Evolutionary conservation across 2,113 vertebrate genomes (phyloP).

Genomic region (Protobothrops mucrosquamatus): DNA sequence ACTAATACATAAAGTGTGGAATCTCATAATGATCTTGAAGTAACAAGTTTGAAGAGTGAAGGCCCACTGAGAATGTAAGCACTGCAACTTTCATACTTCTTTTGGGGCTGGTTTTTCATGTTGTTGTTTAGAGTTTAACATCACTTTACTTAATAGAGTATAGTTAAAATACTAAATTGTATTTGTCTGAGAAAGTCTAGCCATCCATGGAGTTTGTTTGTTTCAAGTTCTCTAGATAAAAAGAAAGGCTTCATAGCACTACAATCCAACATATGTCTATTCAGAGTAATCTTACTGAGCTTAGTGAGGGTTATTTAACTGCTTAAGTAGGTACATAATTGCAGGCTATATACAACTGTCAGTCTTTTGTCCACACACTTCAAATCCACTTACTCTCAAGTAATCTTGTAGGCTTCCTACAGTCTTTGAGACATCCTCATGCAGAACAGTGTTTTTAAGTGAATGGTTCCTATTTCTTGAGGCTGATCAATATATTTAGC

Average conservation of each 20-base stretch:
- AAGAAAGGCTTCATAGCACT: neutral
- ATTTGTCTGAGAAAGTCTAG: neutral
- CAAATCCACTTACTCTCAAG: neutral
- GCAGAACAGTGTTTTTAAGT: neutral
- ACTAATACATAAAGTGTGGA: neutral
- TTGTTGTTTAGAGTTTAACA: neutral
- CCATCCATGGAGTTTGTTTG: neutral
- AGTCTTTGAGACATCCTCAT: neutral
- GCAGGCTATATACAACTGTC: neutral
- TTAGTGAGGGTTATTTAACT: neutral
- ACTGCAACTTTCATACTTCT: neutral
- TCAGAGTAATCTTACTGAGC: neutral
- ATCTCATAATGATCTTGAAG: neutral
- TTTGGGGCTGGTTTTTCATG: neutral
- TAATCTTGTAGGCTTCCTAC: neutral
- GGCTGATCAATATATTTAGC: neutral
- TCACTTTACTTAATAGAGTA: neutral
- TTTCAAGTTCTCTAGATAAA: neutral
- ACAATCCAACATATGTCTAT: neutral
- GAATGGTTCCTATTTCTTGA: neutral
- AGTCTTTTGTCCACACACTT: neutral
- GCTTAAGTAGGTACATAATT: conserved; percentile 1
- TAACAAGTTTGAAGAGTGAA: neutral
- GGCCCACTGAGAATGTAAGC: neutral
- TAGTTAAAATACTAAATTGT: neutral